A percentile compares a stretch with the other conserved stretches of the same genome.
phyloP scores from a whole-genome alignment of 2,888 invertebrate genomes.

The Craniophora ligustri region DNA sequence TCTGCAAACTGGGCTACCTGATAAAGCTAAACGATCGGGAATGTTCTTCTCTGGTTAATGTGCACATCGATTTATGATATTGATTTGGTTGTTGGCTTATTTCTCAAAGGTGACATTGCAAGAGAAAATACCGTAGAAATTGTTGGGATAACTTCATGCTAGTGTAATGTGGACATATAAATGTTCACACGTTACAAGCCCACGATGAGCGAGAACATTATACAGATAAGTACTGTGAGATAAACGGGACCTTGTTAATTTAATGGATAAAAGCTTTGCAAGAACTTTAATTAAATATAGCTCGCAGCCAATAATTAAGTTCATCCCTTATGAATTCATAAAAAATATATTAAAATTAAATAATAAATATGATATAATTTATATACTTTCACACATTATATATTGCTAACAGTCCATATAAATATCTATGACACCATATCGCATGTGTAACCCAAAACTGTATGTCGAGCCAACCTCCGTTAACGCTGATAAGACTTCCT shows the following conservation, averaged over 20 bases:
- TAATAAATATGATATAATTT: no score
- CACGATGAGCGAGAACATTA: constrained; percentile 13
- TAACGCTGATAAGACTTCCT: constrained; percentile 44
- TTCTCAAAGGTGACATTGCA: constrained; percentile 21
- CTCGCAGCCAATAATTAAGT: constrained; percentile 20
- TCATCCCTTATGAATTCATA: no score
- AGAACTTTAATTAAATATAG: constrained; percentile 35
- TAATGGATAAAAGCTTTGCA: constrained; percentile 25
- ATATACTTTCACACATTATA: no score
- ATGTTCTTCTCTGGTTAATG: constrained; percentile 32
- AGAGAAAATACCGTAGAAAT: constrained; percentile 19
- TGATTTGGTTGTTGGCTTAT: constrained; percentile 23
- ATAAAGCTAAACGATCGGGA: constrained; percentile 40
- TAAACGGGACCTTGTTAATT: constrained; percentile 26
- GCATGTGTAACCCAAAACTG: constrained; percentile 5
- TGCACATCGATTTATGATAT: constrained; percentile 45
- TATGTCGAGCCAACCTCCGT: constrained; percentile 35
- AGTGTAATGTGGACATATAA: constrained; percentile 19
- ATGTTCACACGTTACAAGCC: constrained; percentile 27
- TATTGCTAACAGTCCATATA: background rate
- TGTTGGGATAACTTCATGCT: constrained; percentile 13
- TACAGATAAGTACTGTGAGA: constrained; percentile 9
- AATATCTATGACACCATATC: constrained; percentile 7
- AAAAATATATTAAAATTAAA: no score
- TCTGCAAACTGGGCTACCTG: constrained; percentile 54